phyloP scores from a whole-genome alignment of 2,113 vertebrate species.

The Agapornis roseicollis region DNA sequence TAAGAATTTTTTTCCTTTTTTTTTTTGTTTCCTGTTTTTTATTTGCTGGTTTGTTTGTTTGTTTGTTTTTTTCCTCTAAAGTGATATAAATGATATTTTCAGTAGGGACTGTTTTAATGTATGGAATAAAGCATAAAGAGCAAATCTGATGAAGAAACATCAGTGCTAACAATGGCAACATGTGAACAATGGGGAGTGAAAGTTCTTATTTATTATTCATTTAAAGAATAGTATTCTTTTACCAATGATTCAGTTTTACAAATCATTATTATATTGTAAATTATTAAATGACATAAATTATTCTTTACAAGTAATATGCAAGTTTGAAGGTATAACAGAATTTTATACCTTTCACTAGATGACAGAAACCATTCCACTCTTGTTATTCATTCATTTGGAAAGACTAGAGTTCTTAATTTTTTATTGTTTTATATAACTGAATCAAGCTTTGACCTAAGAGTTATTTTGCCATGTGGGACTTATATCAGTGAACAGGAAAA shows the following conservation, averaged over 20 bases:
- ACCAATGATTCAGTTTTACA: slow-evolving; percentile 61
- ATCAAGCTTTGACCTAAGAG: not conserved
- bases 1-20: not conserved
- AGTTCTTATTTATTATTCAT: slow-evolving; percentile 32
- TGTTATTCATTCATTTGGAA: not conserved
- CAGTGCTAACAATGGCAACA: not conserved
- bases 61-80: not conserved
- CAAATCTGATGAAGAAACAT: not conserved
- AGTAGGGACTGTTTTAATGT: not conserved
- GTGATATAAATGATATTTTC: not conserved
- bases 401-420: not conserved
- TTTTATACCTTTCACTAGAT: not conserved
- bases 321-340: not conserved
- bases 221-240: slow-evolving; percentile 26
- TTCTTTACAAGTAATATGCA: slow-evolving; percentile 13
- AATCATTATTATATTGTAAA: slow-evolving; percentile 55
- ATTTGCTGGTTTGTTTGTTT: no score
- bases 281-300: slow-evolving; percentile 64
- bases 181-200: not conserved
- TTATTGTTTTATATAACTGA: not conserved
- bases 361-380: not conserved
- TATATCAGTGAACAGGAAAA: not conserved
- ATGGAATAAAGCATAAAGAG: not conserved
- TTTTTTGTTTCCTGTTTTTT: no score
- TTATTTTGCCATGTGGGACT: not conserved